phyloP scores from a whole-genome alignment of 2,113 vertebrate species.

The Xyliphius kryptos region DNA sequence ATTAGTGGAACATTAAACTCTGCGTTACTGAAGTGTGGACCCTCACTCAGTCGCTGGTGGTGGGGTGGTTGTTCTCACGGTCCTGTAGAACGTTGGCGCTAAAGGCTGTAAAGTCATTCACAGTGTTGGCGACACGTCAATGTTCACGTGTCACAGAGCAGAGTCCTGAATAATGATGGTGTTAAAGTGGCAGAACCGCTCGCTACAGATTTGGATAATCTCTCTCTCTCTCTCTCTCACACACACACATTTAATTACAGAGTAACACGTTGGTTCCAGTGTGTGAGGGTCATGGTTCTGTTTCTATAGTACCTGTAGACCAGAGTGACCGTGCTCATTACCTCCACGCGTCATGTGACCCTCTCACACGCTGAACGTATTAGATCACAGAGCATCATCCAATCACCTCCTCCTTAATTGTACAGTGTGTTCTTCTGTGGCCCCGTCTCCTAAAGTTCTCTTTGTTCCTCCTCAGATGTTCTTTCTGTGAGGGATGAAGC shows the following conservation, averaged over 20 bases:
- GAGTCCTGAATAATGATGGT: conserved; percentile 46
- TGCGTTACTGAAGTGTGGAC: neutral
- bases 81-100: neutral
- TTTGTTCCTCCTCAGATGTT: conserved; percentile 11
- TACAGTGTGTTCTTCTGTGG: no score
- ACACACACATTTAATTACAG: neutral
- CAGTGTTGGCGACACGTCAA: conserved; percentile 38
- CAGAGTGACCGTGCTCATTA: no score
- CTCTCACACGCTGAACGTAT: no score
- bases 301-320: no score
- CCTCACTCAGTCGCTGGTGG: no score
- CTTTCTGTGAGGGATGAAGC: neutral
- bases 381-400: no score
- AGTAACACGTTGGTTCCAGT: no score
- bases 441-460: neutral
- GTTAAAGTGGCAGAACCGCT: conserved; percentile 47
- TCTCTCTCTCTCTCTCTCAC: conserved; percentile 37
- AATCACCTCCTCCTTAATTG: no score
- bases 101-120: conserved; percentile 42
- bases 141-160: conserved; percentile 42
- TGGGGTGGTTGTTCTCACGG: no score
- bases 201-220: conserved; percentile 46
- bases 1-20: no score
- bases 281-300: no score
- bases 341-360: no score